These are phyloP conservation scores for Coenonympha glycerion DNA, from an alignment of 2,888 invertebrate species.

Conservation along the genomic window DNA sequence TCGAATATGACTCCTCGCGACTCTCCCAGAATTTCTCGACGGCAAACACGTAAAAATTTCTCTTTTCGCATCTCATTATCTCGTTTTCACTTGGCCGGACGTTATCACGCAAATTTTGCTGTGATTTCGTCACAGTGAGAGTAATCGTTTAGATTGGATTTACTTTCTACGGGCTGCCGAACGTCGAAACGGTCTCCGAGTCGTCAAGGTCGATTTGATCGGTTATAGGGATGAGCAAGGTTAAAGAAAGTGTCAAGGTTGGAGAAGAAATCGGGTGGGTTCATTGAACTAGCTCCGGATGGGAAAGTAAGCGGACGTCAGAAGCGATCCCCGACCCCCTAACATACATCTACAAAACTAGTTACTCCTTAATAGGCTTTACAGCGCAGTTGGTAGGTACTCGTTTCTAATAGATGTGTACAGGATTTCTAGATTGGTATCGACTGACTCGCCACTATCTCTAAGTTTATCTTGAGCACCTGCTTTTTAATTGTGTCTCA, in stretches of 20 bases:
- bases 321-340: slow-evolving; percentile 55
- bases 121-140: slow-evolving; percentile 66
- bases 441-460: slow-evolving; percentile 34
- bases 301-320: slow-evolving; percentile 66
- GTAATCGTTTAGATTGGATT: slow-evolving; percentile 56
- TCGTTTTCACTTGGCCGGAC: slow-evolving; percentile 69
- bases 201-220: slow-evolving; percentile 60
- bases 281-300: slow-evolving; percentile 61
- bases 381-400: slow-evolving; percentile 31
- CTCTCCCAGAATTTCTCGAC: slow-evolving; percentile 69
- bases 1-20: slow-evolving; percentile 61
- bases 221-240: slow-evolving; percentile 52
- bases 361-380: slow-evolving; percentile 50
- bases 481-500: background rate
- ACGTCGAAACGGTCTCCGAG: slow-evolving; percentile 34
- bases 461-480: slow-evolving; percentile 30
- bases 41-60: slow-evolving; percentile 72
- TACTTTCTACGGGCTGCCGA: slow-evolving; percentile 57
- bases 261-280: slow-evolving; percentile 69
- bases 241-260: slow-evolving; percentile 75
- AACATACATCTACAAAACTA: slow-evolving; percentile 66
- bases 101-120: slow-evolving; percentile 58
- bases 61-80: slow-evolving; percentile 73
- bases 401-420: slow-evolving; percentile 31
- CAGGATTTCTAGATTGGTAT: slow-evolving; percentile 44